Evolutionary conservation across 2,888 invertebrate genomes (phyloP).

Genomic region (Drosophila algonquin): DNA sequence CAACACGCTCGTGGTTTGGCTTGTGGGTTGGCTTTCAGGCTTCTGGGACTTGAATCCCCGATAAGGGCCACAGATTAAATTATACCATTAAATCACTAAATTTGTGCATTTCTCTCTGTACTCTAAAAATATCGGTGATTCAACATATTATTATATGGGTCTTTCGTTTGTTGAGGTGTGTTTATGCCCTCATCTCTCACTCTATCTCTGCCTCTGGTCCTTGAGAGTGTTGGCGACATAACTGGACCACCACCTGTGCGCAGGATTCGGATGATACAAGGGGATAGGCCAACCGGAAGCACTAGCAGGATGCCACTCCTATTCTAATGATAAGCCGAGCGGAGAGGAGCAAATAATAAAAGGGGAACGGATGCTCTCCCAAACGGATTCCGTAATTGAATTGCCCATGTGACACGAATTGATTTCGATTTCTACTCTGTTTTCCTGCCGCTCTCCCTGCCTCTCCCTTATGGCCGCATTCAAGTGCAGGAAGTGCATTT

Average conservation of each 20-base stretch:
- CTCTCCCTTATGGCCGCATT: background rate
- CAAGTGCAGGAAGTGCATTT: constrained; percentile 58
- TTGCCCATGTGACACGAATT: constrained; percentile 72
- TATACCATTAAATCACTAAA: constrained; percentile 35
- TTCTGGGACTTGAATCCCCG: constrained; percentile 10
- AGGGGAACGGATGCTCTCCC: constrained; percentile 22
- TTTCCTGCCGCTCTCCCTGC: background rate
- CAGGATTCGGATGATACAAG: constrained; percentile 13
- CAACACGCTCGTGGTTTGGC: constrained; percentile 24
- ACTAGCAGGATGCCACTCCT: constrained; percentile 65
- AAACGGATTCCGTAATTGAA: constrained; percentile 58
- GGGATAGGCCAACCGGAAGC: constrained; percentile 57
- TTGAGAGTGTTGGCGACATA: constrained; percentile 17
- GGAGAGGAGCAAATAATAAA: constrained; percentile 15
- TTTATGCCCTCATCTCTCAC: background rate
- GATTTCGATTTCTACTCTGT: constrained; percentile 53
- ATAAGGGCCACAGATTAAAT: constrained; percentile 34
- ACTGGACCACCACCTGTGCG: constrained; percentile 53
- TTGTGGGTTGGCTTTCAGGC: constrained; percentile 26
- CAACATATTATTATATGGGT: too few species aligned
- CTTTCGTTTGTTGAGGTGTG: constrained; percentile 1
- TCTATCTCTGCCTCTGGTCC: background rate
- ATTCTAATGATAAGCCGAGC: constrained; percentile 56
- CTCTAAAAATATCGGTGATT: background rate
- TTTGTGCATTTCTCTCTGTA: constrained; percentile 13